Evolutionary conservation across 2,888 invertebrate species (phyloP).

Genomic region (Drosophila subquinaria): DNA sequence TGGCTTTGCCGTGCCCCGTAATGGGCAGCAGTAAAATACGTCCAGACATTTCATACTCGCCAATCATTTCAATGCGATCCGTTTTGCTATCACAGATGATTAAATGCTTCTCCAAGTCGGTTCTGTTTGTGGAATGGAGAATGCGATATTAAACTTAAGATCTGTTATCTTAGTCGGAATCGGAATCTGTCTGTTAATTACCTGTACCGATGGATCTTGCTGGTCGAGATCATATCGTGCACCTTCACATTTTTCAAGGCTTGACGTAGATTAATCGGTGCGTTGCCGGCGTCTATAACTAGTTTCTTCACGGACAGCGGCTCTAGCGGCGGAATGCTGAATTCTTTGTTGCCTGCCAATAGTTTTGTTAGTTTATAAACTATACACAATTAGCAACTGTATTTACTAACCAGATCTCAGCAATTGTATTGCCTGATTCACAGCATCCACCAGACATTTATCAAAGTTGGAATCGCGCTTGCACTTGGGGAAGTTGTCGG

Average conservation of each 20-base stretch:
- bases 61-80: slow-evolving; percentile 87
- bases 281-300: slow-evolving; percentile 87
- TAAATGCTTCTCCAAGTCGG: slow-evolving; percentile 83
- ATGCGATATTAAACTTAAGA: neutral
- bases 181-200: slow-evolving; percentile 73
- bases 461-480: slow-evolving; percentile 87
- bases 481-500: slow-evolving; percentile 87
- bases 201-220: slow-evolving; percentile 87
- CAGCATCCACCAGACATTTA: slow-evolving; percentile 87
- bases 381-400: slow-evolving; percentile 4
- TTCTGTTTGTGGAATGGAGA: slow-evolving; percentile 68
- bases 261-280: slow-evolving; percentile 89
- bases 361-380: slow-evolving; percentile 23
- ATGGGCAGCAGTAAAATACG: slow-evolving; percentile 89
- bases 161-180: slow-evolving; percentile 1
- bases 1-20: slow-evolving; percentile 89
- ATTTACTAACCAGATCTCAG: slow-evolving; percentile 87
- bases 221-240: slow-evolving; percentile 88
- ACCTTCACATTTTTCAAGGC: slow-evolving; percentile 89
- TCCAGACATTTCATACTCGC: slow-evolving; percentile 90
- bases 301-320: slow-evolving; percentile 88
- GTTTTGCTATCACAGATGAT: slow-evolving; percentile 85
- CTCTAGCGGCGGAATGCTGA: slow-evolving; percentile 88
- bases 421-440: slow-evolving; percentile 87
- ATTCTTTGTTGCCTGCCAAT: slow-evolving; percentile 87